Conservation (phyloP, 1,140 invertebrate species). For the Drosophila paulistorum region DNA sequence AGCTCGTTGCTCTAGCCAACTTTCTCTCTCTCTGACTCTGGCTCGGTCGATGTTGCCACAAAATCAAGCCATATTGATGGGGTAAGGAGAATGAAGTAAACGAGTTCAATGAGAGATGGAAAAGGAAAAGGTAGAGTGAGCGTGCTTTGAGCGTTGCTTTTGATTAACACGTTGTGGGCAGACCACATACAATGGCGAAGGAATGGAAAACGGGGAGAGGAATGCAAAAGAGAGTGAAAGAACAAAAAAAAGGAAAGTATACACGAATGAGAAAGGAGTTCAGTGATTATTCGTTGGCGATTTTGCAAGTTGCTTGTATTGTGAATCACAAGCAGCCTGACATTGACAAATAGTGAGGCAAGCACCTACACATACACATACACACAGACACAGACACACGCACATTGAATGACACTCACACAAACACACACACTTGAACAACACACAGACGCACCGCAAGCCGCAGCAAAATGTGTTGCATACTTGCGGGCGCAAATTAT, state of each 20-base stretch:
- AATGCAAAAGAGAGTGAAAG: not conserved
- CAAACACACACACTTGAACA: not conserved
- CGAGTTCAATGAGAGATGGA: slow-evolving; percentile 38
- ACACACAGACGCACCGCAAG: slow-evolving; percentile 31
- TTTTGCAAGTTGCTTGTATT: slow-evolving; percentile 20
- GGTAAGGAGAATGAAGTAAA: slow-evolving; percentile 18
- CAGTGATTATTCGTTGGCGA: slow-evolving; percentile 6
- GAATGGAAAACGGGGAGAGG: not conserved
- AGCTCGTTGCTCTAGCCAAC: not conserved
- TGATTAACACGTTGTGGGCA: slow-evolving; percentile 60
- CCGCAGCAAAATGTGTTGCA: slow-evolving; percentile 72
- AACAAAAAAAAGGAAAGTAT: not conserved
- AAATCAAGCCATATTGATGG: slow-evolving; percentile 57
- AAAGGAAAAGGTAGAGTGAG: slow-evolving; percentile 14
- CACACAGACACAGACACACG: not conserved
- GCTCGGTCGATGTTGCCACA: slow-evolving; percentile 26
- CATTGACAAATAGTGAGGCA: slow-evolving; percentile 79
- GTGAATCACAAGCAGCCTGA: slow-evolving; percentile 52
- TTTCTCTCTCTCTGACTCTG: not conserved
- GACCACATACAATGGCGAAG: slow-evolving; percentile 1
- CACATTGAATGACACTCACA: slow-evolving; percentile 2
- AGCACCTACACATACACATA: slow-evolving; percentile 31
- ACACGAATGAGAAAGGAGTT: not conserved
- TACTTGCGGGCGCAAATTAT: slow-evolving; percentile 80
- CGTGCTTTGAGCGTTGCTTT: slow-evolving; percentile 61